Evolutionary conservation across 2,113 vertebrate species (phyloP).

Genomic region (Lasiurus cinereus): DNA sequence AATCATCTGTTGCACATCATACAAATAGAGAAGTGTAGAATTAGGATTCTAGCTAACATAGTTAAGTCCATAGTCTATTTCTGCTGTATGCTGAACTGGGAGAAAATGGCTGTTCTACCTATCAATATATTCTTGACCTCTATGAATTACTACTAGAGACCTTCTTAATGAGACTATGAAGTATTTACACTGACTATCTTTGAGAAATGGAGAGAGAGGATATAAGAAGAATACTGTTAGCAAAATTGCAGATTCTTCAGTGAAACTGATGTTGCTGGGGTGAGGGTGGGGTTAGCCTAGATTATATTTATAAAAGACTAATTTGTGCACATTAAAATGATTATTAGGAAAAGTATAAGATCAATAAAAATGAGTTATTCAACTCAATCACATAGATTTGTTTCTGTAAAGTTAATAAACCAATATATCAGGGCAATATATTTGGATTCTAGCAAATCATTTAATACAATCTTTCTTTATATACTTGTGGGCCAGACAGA

Average conservation of each 20-base stretch:
- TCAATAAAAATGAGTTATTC: conserved; percentile 29
- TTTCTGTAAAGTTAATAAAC: conserved; percentile 18
- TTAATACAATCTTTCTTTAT: conserved; percentile 25
- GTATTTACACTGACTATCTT: not conserved
- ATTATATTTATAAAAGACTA: conserved; percentile 29
- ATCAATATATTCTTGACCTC: not conserved
- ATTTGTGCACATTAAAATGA: not conserved
- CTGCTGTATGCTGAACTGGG: rapidly evolving
- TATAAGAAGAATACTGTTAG: not conserved
- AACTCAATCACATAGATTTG: not conserved
- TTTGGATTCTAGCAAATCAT: conserved; percentile 3
- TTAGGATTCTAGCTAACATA: not conserved
- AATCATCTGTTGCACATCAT: not conserved
- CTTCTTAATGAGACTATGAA: not conserved
- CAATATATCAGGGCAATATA: not conserved
- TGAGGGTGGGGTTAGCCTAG: not conserved
- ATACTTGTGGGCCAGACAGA: not conserved
- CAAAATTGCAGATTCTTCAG: not conserved
- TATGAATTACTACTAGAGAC: not conserved
- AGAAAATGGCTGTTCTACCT: not conserved
- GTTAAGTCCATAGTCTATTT: not conserved
- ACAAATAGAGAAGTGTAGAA: not conserved
- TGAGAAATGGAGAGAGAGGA: not conserved
- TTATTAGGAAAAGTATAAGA: conserved; percentile 16
- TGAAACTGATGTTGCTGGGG: not conserved